phyloP scores from a whole-genome alignment of 2,113 vertebrate genomes.

The Elachura formosa region DNA sequence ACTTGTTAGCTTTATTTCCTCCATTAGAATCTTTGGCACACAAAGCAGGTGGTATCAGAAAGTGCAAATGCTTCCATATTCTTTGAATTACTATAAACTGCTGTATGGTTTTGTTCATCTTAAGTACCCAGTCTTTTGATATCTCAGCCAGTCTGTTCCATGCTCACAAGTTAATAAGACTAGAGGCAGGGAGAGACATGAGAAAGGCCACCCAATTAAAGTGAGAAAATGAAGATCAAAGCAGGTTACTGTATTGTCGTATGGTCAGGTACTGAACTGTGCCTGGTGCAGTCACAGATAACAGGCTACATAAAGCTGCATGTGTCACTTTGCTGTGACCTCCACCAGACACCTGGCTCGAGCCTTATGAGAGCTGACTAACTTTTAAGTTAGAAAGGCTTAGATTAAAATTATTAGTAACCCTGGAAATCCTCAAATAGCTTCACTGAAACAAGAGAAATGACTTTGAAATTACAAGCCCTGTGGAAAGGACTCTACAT shows the following conservation, averaged over 20 bases:
- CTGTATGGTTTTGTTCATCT: slow-evolving; percentile 27
- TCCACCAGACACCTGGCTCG: neutral
- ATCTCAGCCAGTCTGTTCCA: neutral
- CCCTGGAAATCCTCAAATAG: neutral
- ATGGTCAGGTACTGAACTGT: slow-evolving; percentile 8
- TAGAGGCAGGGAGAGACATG: neutral
- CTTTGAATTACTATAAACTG: slow-evolving; percentile 26
- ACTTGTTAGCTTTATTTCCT: neutral
- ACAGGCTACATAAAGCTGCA: neutral
- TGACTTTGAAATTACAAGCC: neutral
- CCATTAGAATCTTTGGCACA: neutral
- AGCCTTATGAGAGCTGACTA: neutral
- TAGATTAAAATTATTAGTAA: slow-evolving; percentile 2
- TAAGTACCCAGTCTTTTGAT: slow-evolving; percentile 34
- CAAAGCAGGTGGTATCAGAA: neutral
- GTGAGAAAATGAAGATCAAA: slow-evolving; percentile 34
- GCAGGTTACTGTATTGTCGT: neutral
- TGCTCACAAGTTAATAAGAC: slow-evolving; percentile 33
- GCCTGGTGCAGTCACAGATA: slow-evolving; percentile 12
- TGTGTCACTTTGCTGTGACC: neutral
- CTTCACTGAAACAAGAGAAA: neutral
- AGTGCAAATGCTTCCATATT: neutral
- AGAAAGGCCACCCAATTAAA: slow-evolving; percentile 40
- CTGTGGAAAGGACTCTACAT: neutral
- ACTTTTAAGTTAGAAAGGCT: neutral